A percentile compares a stretch with the other conserved stretches of the same genome.
phyloP scores from a whole-genome alignment of 2,797 vertebrate genomes.

The Picus viridis region DNA sequence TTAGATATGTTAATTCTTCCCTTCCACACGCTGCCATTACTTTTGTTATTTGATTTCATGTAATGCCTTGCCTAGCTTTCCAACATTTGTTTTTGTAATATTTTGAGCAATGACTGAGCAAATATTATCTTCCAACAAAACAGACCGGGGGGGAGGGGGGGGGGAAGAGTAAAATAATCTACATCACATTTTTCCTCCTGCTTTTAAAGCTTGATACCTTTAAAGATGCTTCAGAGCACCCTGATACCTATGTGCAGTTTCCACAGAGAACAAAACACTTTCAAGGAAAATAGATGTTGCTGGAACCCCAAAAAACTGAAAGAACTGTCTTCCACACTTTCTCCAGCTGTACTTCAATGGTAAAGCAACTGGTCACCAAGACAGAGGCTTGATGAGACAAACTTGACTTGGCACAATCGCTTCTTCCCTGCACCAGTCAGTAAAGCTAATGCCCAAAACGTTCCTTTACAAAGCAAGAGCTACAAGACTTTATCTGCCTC shows the following conservation, averaged over 20 bases:
- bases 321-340: not conserved
- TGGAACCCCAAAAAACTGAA: constrained; percentile 3
- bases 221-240: not conserved
- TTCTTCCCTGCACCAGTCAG: not conserved
- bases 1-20: not conserved
- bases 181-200: not conserved
- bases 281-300: not conserved
- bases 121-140: not conserved
- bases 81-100: not conserved
- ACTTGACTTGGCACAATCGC: not conserved
- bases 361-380: not conserved
- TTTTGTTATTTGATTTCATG: not conserved
- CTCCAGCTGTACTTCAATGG: constrained; percentile 19
- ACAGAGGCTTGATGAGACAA: not conserved
- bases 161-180: not conserved
- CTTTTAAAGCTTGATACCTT: not conserved
- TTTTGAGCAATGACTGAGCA: not conserved
- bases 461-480: not conserved
- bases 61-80: not conserved
- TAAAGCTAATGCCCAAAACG: not conserved
- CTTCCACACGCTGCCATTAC: not conserved
- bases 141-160: not conserved
- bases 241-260: constrained; percentile 8
- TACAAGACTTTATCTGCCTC: not conserved
- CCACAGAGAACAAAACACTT: constrained; percentile 11